Evolutionary conservation across 1,140 invertebrate species (phyloP), one percentile per base, ranked within the genome.

Genomic region (Drosophila subobscura): DNA sequence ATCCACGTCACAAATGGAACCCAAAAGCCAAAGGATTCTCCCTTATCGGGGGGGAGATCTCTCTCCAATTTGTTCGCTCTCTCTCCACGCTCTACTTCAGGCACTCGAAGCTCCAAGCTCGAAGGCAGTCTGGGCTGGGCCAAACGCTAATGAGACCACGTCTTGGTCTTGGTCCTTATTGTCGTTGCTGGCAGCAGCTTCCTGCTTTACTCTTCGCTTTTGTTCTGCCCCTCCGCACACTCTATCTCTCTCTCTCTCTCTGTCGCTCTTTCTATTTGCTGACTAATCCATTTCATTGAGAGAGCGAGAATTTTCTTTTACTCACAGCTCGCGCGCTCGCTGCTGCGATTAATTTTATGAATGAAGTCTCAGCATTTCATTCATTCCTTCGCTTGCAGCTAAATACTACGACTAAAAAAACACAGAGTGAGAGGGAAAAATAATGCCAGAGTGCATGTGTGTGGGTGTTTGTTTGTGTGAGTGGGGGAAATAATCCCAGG

Each of bases 281-380:
- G 81, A 86, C 81, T 86, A 86, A 86, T 86, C 83, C 81, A 75
- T 86, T 86, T 86, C 81, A 86, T 86, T 86, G 83, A 86, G 73
- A 65, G 76, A 86, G 73, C 61, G 76, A 41, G 70, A 53, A 72
- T 61, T 60, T 64, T 47, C 44, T 55, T 54, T 52, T 45, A 49
- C 42, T 41, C 46, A 20, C 59, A 41, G 29, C 23, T 4, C 16
- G 16, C 16, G 16, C 16, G 3, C 10, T 4, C 33, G 10, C 33
- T 56, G 41, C 81, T 77, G 77, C 64, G 77, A 77, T 86, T 86
- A 81, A 70, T 77, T 86, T 86, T 81, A 86, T 86, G 81, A 86
- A 86, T 86, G 81, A 86, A 86, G 64, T 75, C 83, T 75, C 83
- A 63, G 60, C 77, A 72, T 65, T 86, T 86, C 81, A 86, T 86